Conservation (phyloP, 2,113 vertebrate genomes). For the Ochotona curzoniae region DNA sequence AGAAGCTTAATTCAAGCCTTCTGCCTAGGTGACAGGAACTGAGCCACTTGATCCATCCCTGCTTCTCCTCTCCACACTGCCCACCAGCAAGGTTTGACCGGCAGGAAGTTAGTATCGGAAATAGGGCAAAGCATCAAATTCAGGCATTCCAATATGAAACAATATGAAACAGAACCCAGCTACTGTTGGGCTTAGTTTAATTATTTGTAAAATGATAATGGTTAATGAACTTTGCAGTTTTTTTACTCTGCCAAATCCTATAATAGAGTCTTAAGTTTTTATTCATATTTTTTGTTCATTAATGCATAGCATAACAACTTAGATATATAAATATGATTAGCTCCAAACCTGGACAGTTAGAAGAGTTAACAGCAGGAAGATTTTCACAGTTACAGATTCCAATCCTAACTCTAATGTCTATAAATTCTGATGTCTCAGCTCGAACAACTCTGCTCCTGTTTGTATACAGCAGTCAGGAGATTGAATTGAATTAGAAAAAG, state of each 20-base stretch:
- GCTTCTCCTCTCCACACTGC: too few relatives aligned
- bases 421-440: background rate
- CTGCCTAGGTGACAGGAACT: too few relatives aligned
- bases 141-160: too few relatives aligned
- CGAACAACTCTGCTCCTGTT: background rate
- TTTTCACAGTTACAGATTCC: background rate
- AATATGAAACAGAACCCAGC: too few relatives aligned
- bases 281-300: background rate
- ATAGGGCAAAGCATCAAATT: too few relatives aligned
- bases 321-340: background rate
- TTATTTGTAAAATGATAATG: constrained; percentile 52
- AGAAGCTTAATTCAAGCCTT: too few relatives aligned
- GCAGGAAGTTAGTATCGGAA: too few relatives aligned
- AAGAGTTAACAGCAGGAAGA: background rate
- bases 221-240: constrained; percentile 24
- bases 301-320: background rate
- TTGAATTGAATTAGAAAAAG: background rate
- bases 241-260: background rate
- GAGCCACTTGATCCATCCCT: too few relatives aligned
- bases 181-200: constrained; percentile 29
- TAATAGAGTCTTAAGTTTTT: constrained; percentile 28
- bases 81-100: too few relatives aligned
- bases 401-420: background rate
- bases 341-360: background rate
- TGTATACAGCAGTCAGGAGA: background rate